These are phyloP conservation scores for Otis tarda DNA, from an alignment of 2,113 vertebrate genomes.

Conservation along the genomic window DNA sequence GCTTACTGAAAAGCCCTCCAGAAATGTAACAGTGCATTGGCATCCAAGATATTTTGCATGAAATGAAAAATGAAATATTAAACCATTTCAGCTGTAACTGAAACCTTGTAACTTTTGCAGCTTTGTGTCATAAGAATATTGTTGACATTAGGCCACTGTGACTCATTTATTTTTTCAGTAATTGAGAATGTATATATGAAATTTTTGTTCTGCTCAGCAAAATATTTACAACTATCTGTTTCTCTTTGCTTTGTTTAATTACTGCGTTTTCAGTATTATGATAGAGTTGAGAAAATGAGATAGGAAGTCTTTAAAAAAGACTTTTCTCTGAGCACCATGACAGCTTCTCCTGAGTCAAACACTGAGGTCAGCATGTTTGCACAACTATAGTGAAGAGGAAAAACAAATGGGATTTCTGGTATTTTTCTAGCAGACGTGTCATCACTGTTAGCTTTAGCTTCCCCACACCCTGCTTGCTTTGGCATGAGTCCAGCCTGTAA, in stretches of 20 bases:
- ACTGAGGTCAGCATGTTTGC: background rate
- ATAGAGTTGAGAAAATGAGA: background rate
- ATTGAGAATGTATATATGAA: background rate
- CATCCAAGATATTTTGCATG: background rate
- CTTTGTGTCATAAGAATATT: background rate
- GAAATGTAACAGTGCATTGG: background rate
- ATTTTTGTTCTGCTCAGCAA: background rate
- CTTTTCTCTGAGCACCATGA: background rate
- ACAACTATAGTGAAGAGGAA: background rate
- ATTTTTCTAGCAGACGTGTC: conserved; percentile 4
- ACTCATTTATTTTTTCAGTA: background rate
- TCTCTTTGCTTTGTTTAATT: background rate
- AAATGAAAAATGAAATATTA: background rate
- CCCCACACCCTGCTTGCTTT: background rate
- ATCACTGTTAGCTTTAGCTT: background rate
- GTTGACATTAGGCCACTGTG: background rate
- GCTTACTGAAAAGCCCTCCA: background rate
- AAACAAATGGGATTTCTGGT: background rate
- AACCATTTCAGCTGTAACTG: background rate
- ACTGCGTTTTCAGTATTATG: background rate
- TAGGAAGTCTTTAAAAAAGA: background rate
- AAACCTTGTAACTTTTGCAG: background rate
- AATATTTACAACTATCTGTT: background rate
- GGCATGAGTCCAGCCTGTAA: background rate
- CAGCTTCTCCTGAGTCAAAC: background rate